Evolutionary conservation across 2,113 vertebrate genomes (phyloP), one percentile per base, ranked within the genome.

Genomic region (Hippocampus abdominalis): DNA sequence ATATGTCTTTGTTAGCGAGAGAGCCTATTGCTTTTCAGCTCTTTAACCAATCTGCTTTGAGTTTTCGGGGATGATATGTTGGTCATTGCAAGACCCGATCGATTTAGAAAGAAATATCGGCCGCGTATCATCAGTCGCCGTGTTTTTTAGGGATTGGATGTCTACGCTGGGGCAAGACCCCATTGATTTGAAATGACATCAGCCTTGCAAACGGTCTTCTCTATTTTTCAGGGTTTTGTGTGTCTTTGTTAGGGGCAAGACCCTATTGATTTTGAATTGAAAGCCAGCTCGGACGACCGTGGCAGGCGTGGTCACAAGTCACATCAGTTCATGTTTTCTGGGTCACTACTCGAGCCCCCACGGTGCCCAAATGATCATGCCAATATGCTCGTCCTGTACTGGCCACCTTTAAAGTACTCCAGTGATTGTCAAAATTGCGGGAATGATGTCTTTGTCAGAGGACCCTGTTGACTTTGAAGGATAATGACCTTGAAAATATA

Each of bases 121-220:
- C 21, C 21, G 40, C 2, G 12, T 59, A 59, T 59, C 2, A 29
- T 18, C 25, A 59, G 54, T 25, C 21, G 12, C 8, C 11, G 23
- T 59, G 4, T 59, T 59, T 59, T 59, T 59, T 29, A 32, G 57
- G 57, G 57, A 59, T 59, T 59, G 8, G 57, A 63, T 63, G 21
- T 39, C 36, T 23, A 42, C 61, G 10, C 15, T 25, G 13, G 39
- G n/a, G 40, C 40, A 64, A 46, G 42, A 25, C 23, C 62, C 40
- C 23, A 64, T 64, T 64, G 62, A 64, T 64, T 63, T 64, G 40
- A 25, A 25, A 64, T 44, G 13, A 44, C 42, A 44, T 64, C 21
- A n/a, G 57, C 27, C 27, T 56, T 25, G 54, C 25, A 59, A 59
- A 59, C 27, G 32, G 15, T 59, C 57, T 59, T 59, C 12, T 57